phyloP scores from a whole-genome alignment of 2,888 invertebrate species.

The Gerris lacustris region DNA sequence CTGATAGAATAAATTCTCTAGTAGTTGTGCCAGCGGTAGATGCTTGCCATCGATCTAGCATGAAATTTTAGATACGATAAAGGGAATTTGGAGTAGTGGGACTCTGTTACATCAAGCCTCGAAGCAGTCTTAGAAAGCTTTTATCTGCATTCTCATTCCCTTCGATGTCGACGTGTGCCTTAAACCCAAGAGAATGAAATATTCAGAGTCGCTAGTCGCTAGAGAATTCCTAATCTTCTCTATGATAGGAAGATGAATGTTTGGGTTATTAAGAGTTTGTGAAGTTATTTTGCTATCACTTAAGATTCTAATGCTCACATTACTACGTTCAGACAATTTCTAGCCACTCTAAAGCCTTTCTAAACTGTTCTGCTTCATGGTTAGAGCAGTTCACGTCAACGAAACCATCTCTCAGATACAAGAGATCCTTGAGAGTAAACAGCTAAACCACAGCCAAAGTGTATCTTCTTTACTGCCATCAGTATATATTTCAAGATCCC shows the following conservation, averaged over 20 bases:
- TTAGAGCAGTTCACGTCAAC: not conserved
- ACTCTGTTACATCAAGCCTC: not conserved
- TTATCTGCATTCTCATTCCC: slow-evolving; percentile 13
- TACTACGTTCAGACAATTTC: not conserved
- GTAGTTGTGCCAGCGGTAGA: slow-evolving; percentile 2
- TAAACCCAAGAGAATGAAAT: slow-evolving; percentile 2
- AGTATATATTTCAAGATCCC: not conserved
- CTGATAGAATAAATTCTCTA: not conserved
- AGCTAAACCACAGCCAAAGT: not conserved
- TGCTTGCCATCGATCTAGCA: not conserved
- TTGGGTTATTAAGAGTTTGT: not conserved
- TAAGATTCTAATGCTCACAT: not conserved
- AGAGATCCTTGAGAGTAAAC: not conserved
- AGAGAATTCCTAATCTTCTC: not conserved
- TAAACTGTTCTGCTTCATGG: not conserved
- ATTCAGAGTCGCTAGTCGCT: not conserved
- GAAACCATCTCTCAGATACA: not conserved
- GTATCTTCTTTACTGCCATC: slow-evolving; percentile 4
- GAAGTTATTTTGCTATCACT: not conserved
- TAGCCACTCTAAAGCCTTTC: slow-evolving; percentile 1
- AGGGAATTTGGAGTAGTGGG: not conserved
- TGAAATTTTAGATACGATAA: not conserved
- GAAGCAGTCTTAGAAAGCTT: not conserved
- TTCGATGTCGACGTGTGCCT: slow-evolving; percentile 2
- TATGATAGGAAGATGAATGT: not conserved